phyloP scores from a whole-genome alignment of 2,888 invertebrate genomes.

The Cistogaster globosa region DNA sequence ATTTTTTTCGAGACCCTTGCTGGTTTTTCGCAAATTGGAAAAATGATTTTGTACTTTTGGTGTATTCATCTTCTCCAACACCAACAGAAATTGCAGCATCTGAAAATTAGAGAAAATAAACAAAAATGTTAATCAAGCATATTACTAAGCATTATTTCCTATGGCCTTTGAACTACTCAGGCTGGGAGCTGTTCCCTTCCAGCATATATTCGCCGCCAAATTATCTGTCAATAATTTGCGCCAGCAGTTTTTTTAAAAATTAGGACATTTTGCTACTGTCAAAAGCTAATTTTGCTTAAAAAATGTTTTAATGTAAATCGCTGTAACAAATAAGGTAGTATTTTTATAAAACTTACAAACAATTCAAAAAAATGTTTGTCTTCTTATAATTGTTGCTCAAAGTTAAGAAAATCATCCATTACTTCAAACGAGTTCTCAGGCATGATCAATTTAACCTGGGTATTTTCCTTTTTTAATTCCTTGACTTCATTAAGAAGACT shows the following conservation, averaged over 20 bases:
- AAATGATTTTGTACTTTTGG: conserved; percentile 26
- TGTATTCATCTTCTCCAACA: conserved; percentile 28
- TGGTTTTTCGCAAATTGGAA: conserved; percentile 46
- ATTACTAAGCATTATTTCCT: conserved; percentile 21
- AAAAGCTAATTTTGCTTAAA: conserved; percentile 40
- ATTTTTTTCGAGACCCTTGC: conserved; percentile 27
- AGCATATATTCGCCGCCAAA: conserved; percentile 46
- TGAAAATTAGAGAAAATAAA: conserved; percentile 25
- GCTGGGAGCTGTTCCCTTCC: conserved; percentile 51
- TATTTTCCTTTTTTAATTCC: conserved; percentile 5
- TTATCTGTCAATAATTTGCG: conserved; percentile 44
- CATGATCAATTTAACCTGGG: conserved; percentile 9
- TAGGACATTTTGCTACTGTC: conserved; percentile 43
- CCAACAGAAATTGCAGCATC: conserved; percentile 46
- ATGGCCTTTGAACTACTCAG: conserved; percentile 37
- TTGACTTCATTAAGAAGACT: too few species aligned
- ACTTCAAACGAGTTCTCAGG: conserved; percentile 20
- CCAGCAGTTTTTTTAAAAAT: conserved; percentile 54
- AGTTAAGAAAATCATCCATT: conserved; percentile 35
- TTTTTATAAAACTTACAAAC: conserved; percentile 34
- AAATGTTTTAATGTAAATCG: not conserved
- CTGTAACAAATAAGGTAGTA: not conserved
- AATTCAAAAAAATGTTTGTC: conserved; percentile 13
- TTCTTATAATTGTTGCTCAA: conserved; percentile 7
- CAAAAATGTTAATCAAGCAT: not conserved